Evolutionary conservation across 2,888 invertebrate genomes (phyloP).

Genomic region (Melieria picta): DNA sequence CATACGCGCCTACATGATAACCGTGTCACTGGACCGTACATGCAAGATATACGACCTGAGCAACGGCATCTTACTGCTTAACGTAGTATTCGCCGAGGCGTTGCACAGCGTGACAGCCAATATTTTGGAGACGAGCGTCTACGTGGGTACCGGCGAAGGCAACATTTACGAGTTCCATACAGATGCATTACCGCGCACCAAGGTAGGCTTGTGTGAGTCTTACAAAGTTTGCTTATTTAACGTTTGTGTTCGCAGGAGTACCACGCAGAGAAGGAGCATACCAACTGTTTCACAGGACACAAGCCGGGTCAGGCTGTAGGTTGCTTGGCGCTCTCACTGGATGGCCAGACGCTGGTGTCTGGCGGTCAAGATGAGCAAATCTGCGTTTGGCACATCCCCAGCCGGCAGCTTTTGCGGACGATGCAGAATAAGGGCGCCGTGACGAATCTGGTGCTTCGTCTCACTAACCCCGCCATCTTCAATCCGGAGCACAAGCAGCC

Average conservation of each 20-base stretch:
- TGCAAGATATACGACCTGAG: slow-evolving; percentile 83
- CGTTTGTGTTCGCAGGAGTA: slow-evolving; percentile 66
- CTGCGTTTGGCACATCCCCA: slow-evolving; percentile 83
- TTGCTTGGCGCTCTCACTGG: slow-evolving; percentile 77
- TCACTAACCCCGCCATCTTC: slow-evolving; percentile 72
- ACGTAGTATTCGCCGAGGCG: slow-evolving; percentile 77
- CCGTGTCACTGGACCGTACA: slow-evolving; percentile 84
- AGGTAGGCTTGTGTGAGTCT: slow-evolving; percentile 50
- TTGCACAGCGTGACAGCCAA: slow-evolving; percentile 78
- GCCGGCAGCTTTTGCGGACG: slow-evolving; percentile 77
- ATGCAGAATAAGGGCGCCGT: slow-evolving; percentile 79
- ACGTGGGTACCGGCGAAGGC: slow-evolving; percentile 79
- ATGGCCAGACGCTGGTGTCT: slow-evolving; percentile 78
- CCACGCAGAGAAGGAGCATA: slow-evolving; percentile 70
- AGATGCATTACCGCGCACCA: slow-evolving; percentile 73
- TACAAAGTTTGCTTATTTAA: neutral
- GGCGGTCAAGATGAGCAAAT: slow-evolving; percentile 80
- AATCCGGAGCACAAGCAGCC: slow-evolving; percentile 70
- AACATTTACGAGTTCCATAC: slow-evolving; percentile 76
- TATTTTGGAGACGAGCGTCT: slow-evolving; percentile 75
- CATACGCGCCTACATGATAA: slow-evolving; percentile 75
- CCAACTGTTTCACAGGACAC: slow-evolving; percentile 74
- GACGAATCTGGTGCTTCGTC: slow-evolving; percentile 76
- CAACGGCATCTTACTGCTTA: slow-evolving; percentile 76
- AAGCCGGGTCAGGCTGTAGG: slow-evolving; percentile 71